Evolutionary conservation across 2,888 invertebrate species (phyloP), one percentile per base, ranked within the genome.

Genomic region (Ceratothoa steindachneri): DNA sequence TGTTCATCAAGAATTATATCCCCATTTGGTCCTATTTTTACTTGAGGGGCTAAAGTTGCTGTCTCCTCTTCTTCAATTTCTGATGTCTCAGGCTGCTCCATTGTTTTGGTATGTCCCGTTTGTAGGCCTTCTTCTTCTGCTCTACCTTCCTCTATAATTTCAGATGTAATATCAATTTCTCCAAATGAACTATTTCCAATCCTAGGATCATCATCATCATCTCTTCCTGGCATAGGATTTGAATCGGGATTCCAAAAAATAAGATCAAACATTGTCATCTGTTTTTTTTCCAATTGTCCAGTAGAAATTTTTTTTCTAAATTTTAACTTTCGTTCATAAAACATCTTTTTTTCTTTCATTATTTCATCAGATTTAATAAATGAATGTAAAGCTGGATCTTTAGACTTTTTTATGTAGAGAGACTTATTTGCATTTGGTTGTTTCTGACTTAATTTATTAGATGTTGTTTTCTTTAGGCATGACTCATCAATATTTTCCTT

Each of bases 211-310:
- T 71, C 30, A 67, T 77, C 5, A 30, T 27, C 5, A 53, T 22
- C 12, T 70, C 67, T 22, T 66, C 74, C 74, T 22, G 79, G 76
- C 80, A 80, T 80, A 0, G 78, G 77, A 52, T 78, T 77, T 2
- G 60, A 70, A 0, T 86, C 84, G 2, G 95, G 95, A 86, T 96
- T 96, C 85, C 93, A 95, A 85, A 91, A 93, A 82, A 96, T 93
- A 70, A 95, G 88, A 85, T 96, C 95, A 81, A 92, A 91, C 94
- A 97, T 95, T 65, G 92, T 95, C 80, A 96, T 88, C 72, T 84
- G 84, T 15, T 65, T 72, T 7, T 30, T 68, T 28, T 79, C 78
- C 15, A 78, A 22, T 19, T 19, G 60, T 41, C 78, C 73, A 41
- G 65, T 30, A 9, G 69, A 65, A 7, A 75, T n/a, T 41, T 78